Evolutionary conservation across 2,113 vertebrate genomes (phyloP), one percentile per base, ranked within the genome.

Genomic region (Mohoua ochrocephala): DNA sequence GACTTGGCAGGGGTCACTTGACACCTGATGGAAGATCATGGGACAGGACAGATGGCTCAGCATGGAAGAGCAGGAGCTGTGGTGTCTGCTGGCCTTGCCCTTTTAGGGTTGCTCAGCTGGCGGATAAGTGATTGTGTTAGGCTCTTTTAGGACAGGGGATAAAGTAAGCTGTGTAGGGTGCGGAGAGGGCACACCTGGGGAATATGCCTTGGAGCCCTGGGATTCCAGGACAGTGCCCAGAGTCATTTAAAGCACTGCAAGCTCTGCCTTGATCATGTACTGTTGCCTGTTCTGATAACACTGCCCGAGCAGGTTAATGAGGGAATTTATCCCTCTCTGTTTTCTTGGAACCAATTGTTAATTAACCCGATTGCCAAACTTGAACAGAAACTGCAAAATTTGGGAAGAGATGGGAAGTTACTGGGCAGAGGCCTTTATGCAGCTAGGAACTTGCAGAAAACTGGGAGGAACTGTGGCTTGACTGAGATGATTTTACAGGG

Each of bases 181-280:
- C 30, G 47, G n/a, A 49, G 35, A 47, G 41, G 7, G 16, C 57
- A 10, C 15, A 13, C 30, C 16, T 52, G 42, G 20, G 39, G 49
- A 67, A 47, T 67, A n/a, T 52, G 41, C 30, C 33, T 59, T 63
- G 71, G 35, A 80, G 18, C 18, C 33, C 54, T 45, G 41, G 57
- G 11, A 53, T 88, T 90, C n/a, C 60, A 68, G 65, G 52, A 22
- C 26, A 6, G 23, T 35, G 35, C 35, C 16, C 18, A 23, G 22
- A 33, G 70, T 86, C 6, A 28, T 45, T 81, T 69, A 60, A 69
- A 83, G 53, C 16, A 5, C 42, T 49, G 24, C 20, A 74, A 5
- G 24, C 0, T 0, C 35, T 79, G 49, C n/a, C 57, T 86, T 2
- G 0, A 14, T 15, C 9, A 2, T 6, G 18, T 82, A 8, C 33